Conservation (phyloP, 2,113 vertebrate genomes). For the Trogon melanurus region DNA sequence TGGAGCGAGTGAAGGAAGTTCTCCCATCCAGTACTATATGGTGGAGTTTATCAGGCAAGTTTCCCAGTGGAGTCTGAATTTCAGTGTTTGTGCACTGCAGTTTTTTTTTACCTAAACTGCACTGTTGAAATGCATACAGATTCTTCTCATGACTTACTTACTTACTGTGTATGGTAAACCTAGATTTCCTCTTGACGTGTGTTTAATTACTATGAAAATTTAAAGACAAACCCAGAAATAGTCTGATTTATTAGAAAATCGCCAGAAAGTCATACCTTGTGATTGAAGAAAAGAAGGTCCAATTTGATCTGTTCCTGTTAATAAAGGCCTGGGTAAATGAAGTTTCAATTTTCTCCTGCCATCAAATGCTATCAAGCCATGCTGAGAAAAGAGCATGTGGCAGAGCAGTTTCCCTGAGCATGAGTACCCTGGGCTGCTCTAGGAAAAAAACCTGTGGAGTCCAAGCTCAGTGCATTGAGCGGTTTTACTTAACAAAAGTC, state of each 20-base stretch:
- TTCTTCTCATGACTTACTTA: neutral
- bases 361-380: neutral
- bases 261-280: neutral
- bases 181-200: neutral
- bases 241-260: neutral
- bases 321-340: neutral
- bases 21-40: constrained; percentile 85
- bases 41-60: constrained; percentile 92
- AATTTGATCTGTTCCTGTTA: neutral
- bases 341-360: neutral
- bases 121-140: neutral
- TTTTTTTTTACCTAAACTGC: neutral
- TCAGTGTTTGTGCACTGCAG: neutral
- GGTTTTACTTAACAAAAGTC: neutral
- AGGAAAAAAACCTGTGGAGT: neutral
- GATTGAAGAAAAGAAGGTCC: neutral
- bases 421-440: neutral
- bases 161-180: neutral
- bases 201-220: neutral
- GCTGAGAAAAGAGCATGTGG: neutral
- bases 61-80: neutral
- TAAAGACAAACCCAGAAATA: neutral
- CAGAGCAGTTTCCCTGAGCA: neutral
- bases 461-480: neutral
- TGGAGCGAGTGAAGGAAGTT: constrained; percentile 81